A percentile compares a stretch with the other conserved stretches of the same genome.
Conservation (phyloP, 2,113 vertebrate species). For the Mesembrinibis cayennensis region DNA sequence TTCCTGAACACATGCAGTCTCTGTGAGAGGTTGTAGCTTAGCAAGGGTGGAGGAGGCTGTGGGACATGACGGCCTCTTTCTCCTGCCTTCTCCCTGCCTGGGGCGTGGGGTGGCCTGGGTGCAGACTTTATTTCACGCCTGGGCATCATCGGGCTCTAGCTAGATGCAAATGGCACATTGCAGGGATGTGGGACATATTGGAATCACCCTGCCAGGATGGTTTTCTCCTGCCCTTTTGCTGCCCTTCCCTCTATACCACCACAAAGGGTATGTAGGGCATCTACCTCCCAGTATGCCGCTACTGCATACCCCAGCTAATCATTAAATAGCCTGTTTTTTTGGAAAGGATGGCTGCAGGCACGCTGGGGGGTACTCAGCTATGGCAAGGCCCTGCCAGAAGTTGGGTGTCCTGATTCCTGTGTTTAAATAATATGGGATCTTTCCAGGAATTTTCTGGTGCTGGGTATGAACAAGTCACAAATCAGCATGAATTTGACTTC, state of each 20-base stretch:
- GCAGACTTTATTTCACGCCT: fast-evolving
- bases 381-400: neutral
- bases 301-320: fast-evolving
- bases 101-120: fast-evolving
- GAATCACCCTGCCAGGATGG: neutral
- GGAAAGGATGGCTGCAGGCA: neutral
- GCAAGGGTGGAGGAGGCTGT: neutral
- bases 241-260: neutral
- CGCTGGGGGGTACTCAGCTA: neutral
- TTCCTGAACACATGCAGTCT: neutral
- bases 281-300: no score
- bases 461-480: neutral
- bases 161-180: fast-evolving
- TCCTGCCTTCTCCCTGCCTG: neutral
- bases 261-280: neutral
- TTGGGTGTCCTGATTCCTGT: neutral
- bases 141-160: fast-evolving
- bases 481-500: neutral
- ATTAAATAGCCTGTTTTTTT: fast-evolving
- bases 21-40: neutral
- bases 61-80: neutral
- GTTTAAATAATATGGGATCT: neutral
- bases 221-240: neutral
- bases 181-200: neutral
- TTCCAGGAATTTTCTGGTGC: neutral